Percentiles rank a stretch among this genome's conserved stretches.
phyloP scores from a whole-genome alignment of 2,797 vertebrate genomes.

The Naso thynnoides region DNA sequence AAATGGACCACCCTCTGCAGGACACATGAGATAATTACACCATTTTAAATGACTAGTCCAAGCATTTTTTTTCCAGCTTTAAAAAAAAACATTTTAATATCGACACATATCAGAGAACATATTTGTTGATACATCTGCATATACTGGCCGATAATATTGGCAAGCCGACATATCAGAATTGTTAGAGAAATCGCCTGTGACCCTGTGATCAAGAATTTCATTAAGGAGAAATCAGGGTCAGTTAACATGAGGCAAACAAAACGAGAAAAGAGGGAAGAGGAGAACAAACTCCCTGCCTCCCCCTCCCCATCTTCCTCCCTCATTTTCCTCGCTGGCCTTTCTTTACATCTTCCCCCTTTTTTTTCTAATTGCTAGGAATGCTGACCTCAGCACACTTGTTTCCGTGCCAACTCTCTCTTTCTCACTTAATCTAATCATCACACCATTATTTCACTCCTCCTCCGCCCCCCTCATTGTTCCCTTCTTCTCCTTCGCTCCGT shows the following conservation, averaged over 20 bases:
- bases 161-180: too few relatives aligned
- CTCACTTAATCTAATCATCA: conserved; percentile 79
- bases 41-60: too few relatives aligned
- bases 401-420: conserved; percentile 76
- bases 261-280: background rate
- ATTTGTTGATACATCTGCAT: too few relatives aligned
- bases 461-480: conserved; percentile 50
- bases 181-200: too few relatives aligned
- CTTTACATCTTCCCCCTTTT: conserved; percentile 54
- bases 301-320: background rate
- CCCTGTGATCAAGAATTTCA: too few relatives aligned
- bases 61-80: too few relatives aligned
- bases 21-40: too few relatives aligned
- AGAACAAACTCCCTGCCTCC: conserved; percentile 13
- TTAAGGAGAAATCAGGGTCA: background rate
- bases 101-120: too few relatives aligned
- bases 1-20: too few relatives aligned
- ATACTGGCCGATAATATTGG: too few relatives aligned
- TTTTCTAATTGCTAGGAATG: conserved; percentile 80
- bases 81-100: too few relatives aligned
- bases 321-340: conserved; percentile 48
- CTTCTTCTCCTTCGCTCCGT: conserved; percentile 13
- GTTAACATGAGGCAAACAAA: conserved; percentile 8
- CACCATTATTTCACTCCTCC: conserved; percentile 70
- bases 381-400: conserved; percentile 79